These are phyloP conservation scores for Baryphthengus martii DNA, from an alignment of 2,113 vertebrate species.

Conservation along the genomic window DNA sequence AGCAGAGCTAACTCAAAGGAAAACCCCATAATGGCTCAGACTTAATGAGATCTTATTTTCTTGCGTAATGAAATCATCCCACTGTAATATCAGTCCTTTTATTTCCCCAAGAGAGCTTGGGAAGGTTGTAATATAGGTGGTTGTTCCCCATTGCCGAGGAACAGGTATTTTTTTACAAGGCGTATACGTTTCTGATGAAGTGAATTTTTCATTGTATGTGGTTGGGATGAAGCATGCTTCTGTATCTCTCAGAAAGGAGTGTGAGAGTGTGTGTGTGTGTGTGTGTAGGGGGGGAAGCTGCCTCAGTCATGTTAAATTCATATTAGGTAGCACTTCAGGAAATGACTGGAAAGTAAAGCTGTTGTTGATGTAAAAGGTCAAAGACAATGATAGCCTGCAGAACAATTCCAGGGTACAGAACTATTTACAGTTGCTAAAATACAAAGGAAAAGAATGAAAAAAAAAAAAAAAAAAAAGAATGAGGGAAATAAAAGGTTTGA, in stretches of 20 bases:
- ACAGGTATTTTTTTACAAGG: too few species aligned
- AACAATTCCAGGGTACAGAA: neutral
- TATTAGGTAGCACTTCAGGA: constrained; percentile 18
- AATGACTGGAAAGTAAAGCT: neutral
- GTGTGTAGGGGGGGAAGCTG: neutral
- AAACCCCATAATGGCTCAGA: neutral
- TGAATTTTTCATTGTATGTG: neutral
- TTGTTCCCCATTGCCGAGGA: neutral
- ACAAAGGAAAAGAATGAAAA: neutral
- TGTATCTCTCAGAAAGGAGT: neutral
- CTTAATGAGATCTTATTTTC: neutral
- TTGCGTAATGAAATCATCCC: neutral
- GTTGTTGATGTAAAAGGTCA: constrained; percentile 42
- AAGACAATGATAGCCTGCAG: constrained; percentile 11
- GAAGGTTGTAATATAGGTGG: neutral
- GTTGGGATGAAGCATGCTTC: neutral
- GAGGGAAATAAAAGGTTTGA: neutral
- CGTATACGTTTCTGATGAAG: neutral
- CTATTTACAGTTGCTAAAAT: constrained; percentile 41
- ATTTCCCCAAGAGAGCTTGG: neutral
- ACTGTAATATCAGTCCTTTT: neutral
- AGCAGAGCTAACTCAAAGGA: neutral
- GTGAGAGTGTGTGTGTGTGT: neutral
- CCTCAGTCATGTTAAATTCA: neutral
- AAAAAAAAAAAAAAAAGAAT: neutral